Base-by-base conservation (phyloP, 2,113 vertebrate species). In the Nanger granti region DNA sequence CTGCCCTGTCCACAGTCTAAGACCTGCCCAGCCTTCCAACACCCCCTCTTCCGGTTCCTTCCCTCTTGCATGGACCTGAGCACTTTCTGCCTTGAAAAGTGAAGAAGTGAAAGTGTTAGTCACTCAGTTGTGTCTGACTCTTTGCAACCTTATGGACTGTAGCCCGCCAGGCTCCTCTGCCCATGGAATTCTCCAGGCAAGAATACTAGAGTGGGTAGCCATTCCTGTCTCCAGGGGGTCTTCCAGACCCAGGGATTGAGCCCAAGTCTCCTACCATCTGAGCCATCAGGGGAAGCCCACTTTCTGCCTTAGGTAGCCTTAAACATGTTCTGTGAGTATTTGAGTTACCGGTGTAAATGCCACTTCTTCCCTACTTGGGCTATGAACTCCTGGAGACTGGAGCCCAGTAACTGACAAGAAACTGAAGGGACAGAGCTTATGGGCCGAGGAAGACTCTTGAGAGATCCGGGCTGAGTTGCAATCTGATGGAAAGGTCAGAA, bases 291-390 rank as follows among this genome's bases (percentile, higher is more conserved):
- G 5, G 37, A 76, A 76, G 37, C n/a, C 69, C n/a, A 76, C 37
- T 13, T 76, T 41, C 89, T 14, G 44, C 69, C 49, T 37, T 5
- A 6, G 29, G 80, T 28, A 37, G 20, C 47, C 41, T 55, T 47
- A 4, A 26, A 69, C n/a, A 29, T 0, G 8, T 13, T 69, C 31
- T 29, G 3, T 3, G 34, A 54, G 18, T 29, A 18, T 59, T 0
- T 52, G 62, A 54, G 49, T 55, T 28, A 24, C 26, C 5, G 4
- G 44, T 52, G 4, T 20, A n/a, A 87, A 13, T 4, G 14, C 54
- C 22, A 37, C 83, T 34, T 18, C 37, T 64, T 29, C n/a, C 59
- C 18, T 22, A 15, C 29, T 37, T 14, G 47, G 6, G 89, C 49
- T 37, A 14, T 17, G 86, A 24, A 49, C 11, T 34, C 59, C 69